Percentiles rank a stretch among this genome's conserved stretches.
These are phyloP conservation scores for Hirtodrosophila histrioides DNA, from an alignment of 2,888 invertebrate genomes.

Conservation along the genomic window DNA sequence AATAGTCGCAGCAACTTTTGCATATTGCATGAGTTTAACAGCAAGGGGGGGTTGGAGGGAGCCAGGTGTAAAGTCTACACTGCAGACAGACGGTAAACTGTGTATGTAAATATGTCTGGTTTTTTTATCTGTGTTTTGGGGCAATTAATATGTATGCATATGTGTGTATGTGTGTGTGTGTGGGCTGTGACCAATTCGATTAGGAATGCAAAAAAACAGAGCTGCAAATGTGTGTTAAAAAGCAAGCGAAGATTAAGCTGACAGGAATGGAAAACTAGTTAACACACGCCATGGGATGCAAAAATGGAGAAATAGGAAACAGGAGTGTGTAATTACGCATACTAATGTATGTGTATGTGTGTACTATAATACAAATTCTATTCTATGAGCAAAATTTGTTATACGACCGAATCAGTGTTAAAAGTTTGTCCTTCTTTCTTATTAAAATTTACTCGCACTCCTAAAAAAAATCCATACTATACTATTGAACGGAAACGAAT, in stretches of 20 bases:
- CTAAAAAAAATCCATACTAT: too few relatives aligned
- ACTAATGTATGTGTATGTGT: too few relatives aligned
- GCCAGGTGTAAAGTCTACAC: neutral
- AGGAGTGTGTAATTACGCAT: conserved; percentile 11
- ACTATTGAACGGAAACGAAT: too few relatives aligned
- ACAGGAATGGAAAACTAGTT: conserved; percentile 34
- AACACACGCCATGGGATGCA: conserved; percentile 23
- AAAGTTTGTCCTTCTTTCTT: too few relatives aligned
- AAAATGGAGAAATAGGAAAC: neutral
- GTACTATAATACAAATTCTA: too few relatives aligned
- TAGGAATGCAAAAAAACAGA: conserved; percentile 62
- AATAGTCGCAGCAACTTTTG: conserved; percentile 21
- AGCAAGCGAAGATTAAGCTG: conserved; percentile 33
- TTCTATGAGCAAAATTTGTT: too few relatives aligned
- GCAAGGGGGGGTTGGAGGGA: neutral
- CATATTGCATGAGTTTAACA: conserved; percentile 25
- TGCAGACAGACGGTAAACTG: conserved; percentile 29
- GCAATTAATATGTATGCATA: conserved; percentile 7
- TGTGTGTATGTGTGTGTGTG: conserved; percentile 57
- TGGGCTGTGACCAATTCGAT: conserved; percentile 62
- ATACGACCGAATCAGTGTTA: too few relatives aligned
- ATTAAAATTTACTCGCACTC: too few relatives aligned
- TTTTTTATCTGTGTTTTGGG: too few relatives aligned
- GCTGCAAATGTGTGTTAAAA: conserved; percentile 33
- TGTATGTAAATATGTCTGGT: conserved; percentile 29